phyloP scores from a whole-genome alignment of 2,113 vertebrate species.

The Ornithorhynchus anatinus region DNA sequence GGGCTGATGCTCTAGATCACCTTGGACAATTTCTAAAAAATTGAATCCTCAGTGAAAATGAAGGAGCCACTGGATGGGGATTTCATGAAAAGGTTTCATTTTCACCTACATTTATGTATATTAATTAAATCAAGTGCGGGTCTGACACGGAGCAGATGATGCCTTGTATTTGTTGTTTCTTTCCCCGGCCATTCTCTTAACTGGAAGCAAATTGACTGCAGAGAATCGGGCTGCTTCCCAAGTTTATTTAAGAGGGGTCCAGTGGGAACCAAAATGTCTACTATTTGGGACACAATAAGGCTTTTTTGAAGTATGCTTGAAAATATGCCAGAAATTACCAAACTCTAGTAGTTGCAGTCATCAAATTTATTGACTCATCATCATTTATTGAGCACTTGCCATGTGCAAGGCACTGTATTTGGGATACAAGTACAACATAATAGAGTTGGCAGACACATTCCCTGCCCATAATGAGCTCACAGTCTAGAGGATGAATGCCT shows the following conservation, averaged over 20 bases:
- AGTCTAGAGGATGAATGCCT: too few species aligned
- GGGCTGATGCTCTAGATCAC: background rate
- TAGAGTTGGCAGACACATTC: too few species aligned
- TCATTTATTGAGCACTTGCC: too few species aligned
- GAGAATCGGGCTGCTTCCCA: background rate
- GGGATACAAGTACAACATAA: too few species aligned
- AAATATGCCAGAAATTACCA: too few species aligned
- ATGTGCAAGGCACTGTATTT: too few species aligned
- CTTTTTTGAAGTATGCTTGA: too few species aligned
- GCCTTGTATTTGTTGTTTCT: rapidly evolving
- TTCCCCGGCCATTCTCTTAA: background rate
- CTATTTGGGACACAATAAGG: too few species aligned
- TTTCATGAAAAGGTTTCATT: background rate
- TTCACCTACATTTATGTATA: slow-evolving; percentile 10
- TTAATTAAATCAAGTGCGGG: background rate
- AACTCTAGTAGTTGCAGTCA: too few species aligned
- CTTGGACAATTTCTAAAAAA: background rate
- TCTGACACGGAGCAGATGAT: background rate
- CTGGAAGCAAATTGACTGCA: background rate
- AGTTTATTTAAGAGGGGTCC: background rate
- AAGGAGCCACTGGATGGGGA: background rate
- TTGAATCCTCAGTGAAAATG: background rate
- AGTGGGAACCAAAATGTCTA: background rate
- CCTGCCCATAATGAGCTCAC: too few species aligned
- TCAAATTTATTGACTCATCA: too few species aligned